Evolutionary conservation across 2,888 invertebrate species (phyloP).

Genomic region (Caenorhabditis doughertyi): DNA sequence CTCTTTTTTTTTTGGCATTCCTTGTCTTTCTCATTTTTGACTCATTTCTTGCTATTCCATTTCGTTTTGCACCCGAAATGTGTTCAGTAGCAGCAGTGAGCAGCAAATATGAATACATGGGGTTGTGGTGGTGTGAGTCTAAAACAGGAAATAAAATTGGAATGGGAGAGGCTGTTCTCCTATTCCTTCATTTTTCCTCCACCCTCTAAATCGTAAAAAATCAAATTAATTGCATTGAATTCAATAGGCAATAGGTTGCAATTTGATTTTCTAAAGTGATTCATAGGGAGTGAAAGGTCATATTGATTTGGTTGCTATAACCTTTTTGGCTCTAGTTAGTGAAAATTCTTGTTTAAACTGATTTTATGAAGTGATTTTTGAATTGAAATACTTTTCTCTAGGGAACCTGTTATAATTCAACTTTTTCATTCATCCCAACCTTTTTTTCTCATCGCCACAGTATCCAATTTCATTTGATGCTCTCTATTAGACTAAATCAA

Average conservation of each 20-base stretch:
- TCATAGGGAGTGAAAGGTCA: conserved; percentile 3
- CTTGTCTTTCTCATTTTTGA: neutral
- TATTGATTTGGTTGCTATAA: neutral
- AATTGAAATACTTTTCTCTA: too few species aligned
- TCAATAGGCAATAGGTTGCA: neutral
- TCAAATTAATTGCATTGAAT: conserved; percentile 31
- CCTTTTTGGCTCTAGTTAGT: too few species aligned
- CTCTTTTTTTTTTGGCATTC: neutral
- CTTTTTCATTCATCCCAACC: conserved; percentile 1
- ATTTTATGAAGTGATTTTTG: too few species aligned
- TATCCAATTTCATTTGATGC: conserved; percentile 8
- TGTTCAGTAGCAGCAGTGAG: conserved; percentile 21
- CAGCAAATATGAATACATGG: conserved; percentile 47
- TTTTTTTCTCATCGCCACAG: neutral
- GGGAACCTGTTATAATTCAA: too few species aligned
- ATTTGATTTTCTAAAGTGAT: conserved; percentile 6
- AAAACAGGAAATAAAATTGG: conserved; percentile 61
- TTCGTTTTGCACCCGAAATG: conserved; percentile 18
- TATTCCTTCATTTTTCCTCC: neutral
- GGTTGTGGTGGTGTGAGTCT: conserved; percentile 37
- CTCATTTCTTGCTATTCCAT: conserved; percentile 6
- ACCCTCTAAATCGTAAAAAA: conserved; percentile 15
- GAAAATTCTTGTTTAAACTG: too few species aligned
- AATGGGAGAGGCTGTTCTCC: conserved; percentile 27
- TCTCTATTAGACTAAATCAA: conserved; percentile 52